Evolutionary conservation across 2,888 invertebrate species (phyloP).

Genomic region (Acleris laterana): DNA sequence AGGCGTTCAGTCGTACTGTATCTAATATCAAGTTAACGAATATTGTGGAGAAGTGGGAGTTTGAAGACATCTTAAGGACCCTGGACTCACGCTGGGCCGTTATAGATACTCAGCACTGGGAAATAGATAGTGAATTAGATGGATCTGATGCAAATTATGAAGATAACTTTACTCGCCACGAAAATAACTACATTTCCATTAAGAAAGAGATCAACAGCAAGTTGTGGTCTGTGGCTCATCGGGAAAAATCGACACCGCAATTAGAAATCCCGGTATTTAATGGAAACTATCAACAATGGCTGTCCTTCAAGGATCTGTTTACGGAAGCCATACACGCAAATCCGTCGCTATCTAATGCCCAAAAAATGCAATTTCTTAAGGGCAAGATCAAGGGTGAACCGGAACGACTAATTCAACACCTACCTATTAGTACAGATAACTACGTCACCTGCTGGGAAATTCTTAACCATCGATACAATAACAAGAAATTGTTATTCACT

Average conservation of each 20-base stretch:
- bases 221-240: background rate
- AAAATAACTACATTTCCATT: background rate
- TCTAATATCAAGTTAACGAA: background rate
- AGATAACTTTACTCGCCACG: background rate
- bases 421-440: constrained; percentile 37
- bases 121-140: background rate
- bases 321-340: background rate
- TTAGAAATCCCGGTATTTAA: constrained; percentile 2
- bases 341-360: background rate
- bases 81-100: background rate
- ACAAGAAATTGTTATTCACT: constrained; percentile 37
- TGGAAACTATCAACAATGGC: constrained; percentile 35
- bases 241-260: background rate
- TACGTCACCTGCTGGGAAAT: constrained; percentile 42
- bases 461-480: constrained; percentile 42
- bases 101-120: constrained; percentile 2
- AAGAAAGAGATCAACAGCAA: no score
- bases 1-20: background rate
- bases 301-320: constrained; percentile 41
- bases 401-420: constrained; percentile 37
- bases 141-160: background rate
- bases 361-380: constrained; percentile 31
- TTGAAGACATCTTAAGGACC: background rate
- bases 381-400: constrained; percentile 37
- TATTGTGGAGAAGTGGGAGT: constrained; percentile 5